Percentiles rank a stretch among this genome's conserved stretches.
Evolutionary conservation across 2,797 vertebrate genomes (phyloP).

Genomic region (Coilia nasus): DNA sequence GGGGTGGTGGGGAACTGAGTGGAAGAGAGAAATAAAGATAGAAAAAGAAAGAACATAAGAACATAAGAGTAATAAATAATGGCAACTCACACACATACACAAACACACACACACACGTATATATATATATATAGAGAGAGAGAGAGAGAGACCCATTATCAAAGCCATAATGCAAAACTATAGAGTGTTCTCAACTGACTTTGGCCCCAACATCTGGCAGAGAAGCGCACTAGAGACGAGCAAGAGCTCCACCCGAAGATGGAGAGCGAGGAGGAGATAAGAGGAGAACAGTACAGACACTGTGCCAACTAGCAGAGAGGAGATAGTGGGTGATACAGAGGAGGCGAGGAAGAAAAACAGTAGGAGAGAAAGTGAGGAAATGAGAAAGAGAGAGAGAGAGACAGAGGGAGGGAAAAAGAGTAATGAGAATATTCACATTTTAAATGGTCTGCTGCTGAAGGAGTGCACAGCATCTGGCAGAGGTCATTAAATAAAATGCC

Average conservation of each 20-base stretch:
- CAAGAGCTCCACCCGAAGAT: neutral
- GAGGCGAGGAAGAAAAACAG: neutral
- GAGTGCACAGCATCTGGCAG: neutral
- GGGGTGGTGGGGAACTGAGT: no score
- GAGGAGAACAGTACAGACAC: neutral
- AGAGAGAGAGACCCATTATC: slow-evolving; percentile 8
- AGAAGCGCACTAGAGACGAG: neutral
- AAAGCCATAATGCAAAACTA: slow-evolving; percentile 41
- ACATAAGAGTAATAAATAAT: no score
- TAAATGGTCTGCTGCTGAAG: neutral
- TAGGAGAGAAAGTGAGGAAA: no score
- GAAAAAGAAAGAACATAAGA: no score
- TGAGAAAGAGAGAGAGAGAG: neutral
- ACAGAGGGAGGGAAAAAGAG: neutral
- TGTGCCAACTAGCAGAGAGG: neutral
- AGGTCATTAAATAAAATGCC: neutral
- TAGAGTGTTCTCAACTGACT: slow-evolving; percentile 47
- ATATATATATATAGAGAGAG: neutral
- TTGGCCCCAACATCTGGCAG: slow-evolving; percentile 45
- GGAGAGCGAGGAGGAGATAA: slow-evolving; percentile 5
- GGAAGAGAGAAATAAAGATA: neutral
- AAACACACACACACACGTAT: no score
- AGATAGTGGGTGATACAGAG: neutral
- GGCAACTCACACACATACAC: no score
- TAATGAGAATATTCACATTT: neutral